Evolutionary conservation across 64 coral and sea anemone species (phyloP).

Genomic region (Trachythela sp.): DNA sequence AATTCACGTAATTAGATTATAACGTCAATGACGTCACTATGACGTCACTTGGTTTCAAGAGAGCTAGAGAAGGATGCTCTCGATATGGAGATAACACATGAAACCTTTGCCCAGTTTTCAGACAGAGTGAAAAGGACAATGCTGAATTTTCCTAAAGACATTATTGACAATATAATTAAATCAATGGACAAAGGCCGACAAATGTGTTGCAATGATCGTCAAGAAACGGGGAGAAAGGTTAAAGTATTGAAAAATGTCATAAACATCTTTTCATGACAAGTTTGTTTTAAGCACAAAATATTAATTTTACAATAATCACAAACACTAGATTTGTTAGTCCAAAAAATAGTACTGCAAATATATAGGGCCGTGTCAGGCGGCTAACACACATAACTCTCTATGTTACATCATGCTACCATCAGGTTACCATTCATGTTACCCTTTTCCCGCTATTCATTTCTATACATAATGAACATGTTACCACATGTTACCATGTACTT

Average conservation of each 20-base stretch:
- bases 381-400: neutral
- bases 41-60: neutral
- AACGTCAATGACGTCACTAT: too few relatives aligned
- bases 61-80: neutral
- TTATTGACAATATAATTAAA: neutral
- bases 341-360: neutral
- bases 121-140: neutral
- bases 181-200: neutral
- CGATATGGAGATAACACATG: neutral
- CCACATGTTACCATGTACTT: neutral
- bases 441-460: neutral
- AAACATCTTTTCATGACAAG: neutral
- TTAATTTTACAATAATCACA: neutral
- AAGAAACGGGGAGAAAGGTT: neutral
- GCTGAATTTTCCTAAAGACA: neutral
- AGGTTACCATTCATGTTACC: too few relatives aligned
- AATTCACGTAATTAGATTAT: too few relatives aligned
- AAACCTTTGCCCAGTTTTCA: neutral
- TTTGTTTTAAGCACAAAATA: too few relatives aligned
- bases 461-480: neutral
- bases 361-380: neutral
- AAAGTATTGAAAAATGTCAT: neutral
- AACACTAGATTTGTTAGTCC: neutral
- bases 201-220: neutral
- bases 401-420: constrained; percentile 21